Conservation (phyloP, 1,140 invertebrate genomes). For the Pseudomyrmex gracilis region DNA sequence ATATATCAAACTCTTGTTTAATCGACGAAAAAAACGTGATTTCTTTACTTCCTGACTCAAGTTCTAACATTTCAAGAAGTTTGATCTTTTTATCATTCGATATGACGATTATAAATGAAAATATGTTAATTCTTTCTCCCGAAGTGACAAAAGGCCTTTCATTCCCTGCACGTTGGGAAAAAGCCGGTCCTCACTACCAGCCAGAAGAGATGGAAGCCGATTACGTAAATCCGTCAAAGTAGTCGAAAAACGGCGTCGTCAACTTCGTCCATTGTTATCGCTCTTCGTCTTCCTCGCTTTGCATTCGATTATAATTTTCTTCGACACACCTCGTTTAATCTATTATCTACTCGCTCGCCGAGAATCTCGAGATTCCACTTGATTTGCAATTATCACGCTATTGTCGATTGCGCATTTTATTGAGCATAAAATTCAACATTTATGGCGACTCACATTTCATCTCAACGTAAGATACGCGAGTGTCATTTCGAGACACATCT, state of each 20-base stretch:
- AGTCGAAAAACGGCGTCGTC: slow-evolving; percentile 50
- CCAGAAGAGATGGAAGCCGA: slow-evolving; percentile 48
- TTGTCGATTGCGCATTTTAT: too few relatives aligned
- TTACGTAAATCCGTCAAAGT: slow-evolving; percentile 59
- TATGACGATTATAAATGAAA: slow-evolving; percentile 9
- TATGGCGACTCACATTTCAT: background rate
- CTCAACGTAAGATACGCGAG: background rate
- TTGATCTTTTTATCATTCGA: slow-evolving; percentile 30
- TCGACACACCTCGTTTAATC: slow-evolving; percentile 39
- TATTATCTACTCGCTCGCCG: slow-evolving; percentile 11
- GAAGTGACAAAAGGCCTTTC: slow-evolving; percentile 43
- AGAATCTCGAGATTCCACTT: background rate
- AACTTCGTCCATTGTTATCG: slow-evolving; percentile 53
- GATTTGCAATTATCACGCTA: background rate
- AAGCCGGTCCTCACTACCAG: background rate
- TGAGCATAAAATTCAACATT: background rate
- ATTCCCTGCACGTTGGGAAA: slow-evolving; percentile 17
- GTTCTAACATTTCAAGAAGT: background rate
- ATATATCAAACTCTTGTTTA: too few relatives aligned
- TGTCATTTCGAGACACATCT: background rate
- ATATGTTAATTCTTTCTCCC: slow-evolving; percentile 42
- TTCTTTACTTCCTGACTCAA: slow-evolving; percentile 10
- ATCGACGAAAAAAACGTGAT: background rate
- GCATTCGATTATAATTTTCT: slow-evolving; percentile 52
- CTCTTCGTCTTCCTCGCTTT: slow-evolving; percentile 19